phyloP scores from a whole-genome alignment of 2,113 vertebrate species.

The Paralichthys olivaceus region DNA sequence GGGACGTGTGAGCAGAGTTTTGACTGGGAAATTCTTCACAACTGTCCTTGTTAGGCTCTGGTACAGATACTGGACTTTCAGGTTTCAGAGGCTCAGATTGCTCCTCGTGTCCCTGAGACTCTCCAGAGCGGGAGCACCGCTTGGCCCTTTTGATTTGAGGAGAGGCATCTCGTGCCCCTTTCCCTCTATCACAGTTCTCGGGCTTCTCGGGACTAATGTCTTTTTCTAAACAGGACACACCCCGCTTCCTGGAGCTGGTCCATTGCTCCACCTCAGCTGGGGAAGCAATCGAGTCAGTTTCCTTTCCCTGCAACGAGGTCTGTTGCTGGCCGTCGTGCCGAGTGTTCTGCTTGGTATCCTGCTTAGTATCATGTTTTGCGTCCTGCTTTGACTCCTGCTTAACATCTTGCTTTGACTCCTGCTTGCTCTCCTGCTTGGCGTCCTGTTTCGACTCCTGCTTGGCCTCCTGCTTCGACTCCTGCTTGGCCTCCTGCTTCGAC shows the following conservation, averaged over 20 bases:
- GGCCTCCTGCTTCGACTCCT: constrained; percentile 76
- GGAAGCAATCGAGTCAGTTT: constrained; percentile 83
- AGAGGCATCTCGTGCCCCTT: constrained; percentile 79
- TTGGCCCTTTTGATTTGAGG: constrained; percentile 92
- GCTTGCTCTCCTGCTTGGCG: constrained; percentile 52
- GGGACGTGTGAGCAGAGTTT: constrained; percentile 85
- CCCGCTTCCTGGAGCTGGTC: constrained; percentile 90
- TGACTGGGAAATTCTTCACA: constrained; percentile 85
- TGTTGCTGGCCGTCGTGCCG: constrained; percentile 74
- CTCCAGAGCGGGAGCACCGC: constrained; percentile 90
- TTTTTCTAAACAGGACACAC: constrained; percentile 90
- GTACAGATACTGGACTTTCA: constrained; percentile 83
- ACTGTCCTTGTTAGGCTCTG: constrained; percentile 81
- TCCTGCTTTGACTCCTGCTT: constrained; percentile 38
- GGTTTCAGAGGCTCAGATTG: constrained; percentile 81
- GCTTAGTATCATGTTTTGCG: constrained; percentile 57
- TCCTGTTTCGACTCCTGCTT: constrained; percentile 19
- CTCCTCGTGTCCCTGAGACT: constrained; percentile 88
- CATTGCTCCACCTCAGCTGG: constrained; percentile 85
- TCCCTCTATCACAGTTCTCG: constrained; percentile 88
- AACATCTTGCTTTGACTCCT: constrained; percentile 66
- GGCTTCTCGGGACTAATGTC: constrained; percentile 86
- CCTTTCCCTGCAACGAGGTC: constrained; percentile 83
- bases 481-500: constrained; percentile 66
- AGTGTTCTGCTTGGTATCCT: constrained; percentile 36